phyloP scores from a whole-genome alignment of 2,888 invertebrate species.

The Operophtera brumata region DNA sequence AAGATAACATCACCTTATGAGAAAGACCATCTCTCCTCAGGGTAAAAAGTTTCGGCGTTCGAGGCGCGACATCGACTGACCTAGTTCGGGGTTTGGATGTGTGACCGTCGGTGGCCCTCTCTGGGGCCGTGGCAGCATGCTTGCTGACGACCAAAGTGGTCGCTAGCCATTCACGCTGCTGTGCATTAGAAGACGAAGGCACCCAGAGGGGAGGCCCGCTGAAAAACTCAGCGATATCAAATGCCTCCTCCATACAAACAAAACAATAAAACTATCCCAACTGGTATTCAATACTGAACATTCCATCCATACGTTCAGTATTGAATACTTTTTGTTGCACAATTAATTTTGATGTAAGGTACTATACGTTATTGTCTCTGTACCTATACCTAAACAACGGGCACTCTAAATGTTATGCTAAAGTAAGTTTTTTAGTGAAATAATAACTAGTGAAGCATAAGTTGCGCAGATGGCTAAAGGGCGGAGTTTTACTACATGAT shows the following conservation, averaged over 20 bases:
- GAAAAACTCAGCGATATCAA: constrained; percentile 23
- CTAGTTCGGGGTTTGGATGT: constrained; percentile 9
- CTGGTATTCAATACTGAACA: constrained; percentile 11
- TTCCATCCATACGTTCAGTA: background rate
- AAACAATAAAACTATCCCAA: background rate
- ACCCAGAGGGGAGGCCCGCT: constrained; percentile 32
- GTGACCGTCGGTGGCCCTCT: constrained; percentile 26
- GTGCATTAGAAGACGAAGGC: constrained; percentile 28
- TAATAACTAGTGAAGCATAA: too few species aligned
- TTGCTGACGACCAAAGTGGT: constrained; percentile 17
- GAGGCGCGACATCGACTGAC: constrained; percentile 25
- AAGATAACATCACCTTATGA: background rate
- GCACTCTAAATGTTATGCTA: too few species aligned
- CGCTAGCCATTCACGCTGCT: constrained; percentile 27
- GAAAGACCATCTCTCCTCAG: constrained; percentile 18
- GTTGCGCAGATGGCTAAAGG: too few species aligned
- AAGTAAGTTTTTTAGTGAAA: too few species aligned
- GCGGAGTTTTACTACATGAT: too few species aligned
- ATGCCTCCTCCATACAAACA: constrained; percentile 3
- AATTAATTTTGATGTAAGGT: too few species aligned
- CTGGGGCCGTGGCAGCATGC: constrained; percentile 29
- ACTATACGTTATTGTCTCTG: too few species aligned
- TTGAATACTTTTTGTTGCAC: background rate
- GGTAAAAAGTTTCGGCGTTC: constrained; percentile 29
- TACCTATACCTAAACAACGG: too few species aligned